Percentiles rank a stretch among this genome's conserved stretches.
Conservation (phyloP, 2,797 vertebrate species). For the Rhyacichthys aspro region DNA sequence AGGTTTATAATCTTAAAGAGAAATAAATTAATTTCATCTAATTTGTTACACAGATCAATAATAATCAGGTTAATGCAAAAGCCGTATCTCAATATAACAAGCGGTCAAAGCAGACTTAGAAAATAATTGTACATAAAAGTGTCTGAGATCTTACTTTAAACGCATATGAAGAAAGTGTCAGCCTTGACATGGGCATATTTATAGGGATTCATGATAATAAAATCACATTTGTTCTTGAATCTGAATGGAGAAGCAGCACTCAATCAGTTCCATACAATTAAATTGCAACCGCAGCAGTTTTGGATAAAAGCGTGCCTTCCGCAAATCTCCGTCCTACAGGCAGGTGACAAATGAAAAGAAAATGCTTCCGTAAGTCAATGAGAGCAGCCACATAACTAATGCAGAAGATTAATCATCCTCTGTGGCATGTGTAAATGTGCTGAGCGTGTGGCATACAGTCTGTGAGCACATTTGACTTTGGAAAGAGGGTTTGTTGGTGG, state of each 20-base stretch:
- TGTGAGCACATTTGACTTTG: neutral
- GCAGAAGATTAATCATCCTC: neutral
- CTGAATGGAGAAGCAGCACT: neutral
- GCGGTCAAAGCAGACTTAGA: too few relatives aligned
- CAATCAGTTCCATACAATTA: slow-evolving; percentile 13
- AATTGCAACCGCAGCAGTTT: slow-evolving; percentile 7
- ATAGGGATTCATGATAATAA: neutral
- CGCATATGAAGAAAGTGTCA: neutral
- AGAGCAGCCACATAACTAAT: slow-evolving; percentile 4
- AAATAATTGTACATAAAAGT: too few relatives aligned
- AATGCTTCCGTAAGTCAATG: slow-evolving; percentile 4
- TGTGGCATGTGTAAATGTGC: neutral
- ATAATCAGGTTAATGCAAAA: too few relatives aligned
- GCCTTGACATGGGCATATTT: neutral
- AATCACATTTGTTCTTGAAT: neutral
- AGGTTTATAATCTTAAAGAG: too few relatives aligned
- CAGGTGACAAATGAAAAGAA: slow-evolving; percentile 13
- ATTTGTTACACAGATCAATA: too few relatives aligned
- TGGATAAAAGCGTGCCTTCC: neutral
- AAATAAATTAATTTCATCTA: too few relatives aligned
- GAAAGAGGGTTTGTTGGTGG: neutral
- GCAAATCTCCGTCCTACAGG: neutral
- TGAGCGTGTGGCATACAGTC: neutral
- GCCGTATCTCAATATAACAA: too few relatives aligned
- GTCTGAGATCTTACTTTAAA: too few relatives aligned